phyloP scores from a whole-genome alignment of 1,140 invertebrate species.

The Bombus confusus region DNA sequence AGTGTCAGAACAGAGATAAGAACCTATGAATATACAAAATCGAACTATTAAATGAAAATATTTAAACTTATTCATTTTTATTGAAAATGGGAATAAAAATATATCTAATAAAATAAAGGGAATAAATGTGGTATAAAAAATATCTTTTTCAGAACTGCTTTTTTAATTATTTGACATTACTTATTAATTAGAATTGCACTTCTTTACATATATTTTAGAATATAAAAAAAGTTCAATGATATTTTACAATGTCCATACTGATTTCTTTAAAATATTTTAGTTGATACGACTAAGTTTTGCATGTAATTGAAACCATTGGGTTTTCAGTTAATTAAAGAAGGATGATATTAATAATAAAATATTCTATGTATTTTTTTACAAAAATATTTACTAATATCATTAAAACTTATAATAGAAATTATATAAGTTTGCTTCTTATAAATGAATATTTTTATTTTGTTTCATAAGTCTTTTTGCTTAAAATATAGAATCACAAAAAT shows the following conservation, averaged over 20 bases:
- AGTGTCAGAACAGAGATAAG: not conserved
- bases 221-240: not conserved
- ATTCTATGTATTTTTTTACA: not conserved
- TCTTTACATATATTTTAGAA: not conserved
- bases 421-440: not conserved
- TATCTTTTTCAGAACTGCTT: not conserved
- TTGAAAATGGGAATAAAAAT: not conserved
- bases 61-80: not conserved
- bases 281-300: not conserved
- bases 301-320: not conserved
- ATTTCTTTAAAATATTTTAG: conserved; percentile 4
- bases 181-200: not conserved
- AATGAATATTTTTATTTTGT: not conserved
- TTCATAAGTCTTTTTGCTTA: not conserved
- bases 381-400: not conserved
- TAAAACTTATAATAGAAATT: not conserved
- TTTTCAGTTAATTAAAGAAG: not conserved
- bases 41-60: not conserved
- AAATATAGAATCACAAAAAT: not conserved
- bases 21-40: not conserved
- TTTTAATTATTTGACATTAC: not conserved
- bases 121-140: not conserved
- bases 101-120: not conserved
- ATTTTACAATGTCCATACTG: not conserved
- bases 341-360: not conserved